Conservation (phyloP, 2,113 vertebrate species). For the Ondatra zibethicus region DNA sequence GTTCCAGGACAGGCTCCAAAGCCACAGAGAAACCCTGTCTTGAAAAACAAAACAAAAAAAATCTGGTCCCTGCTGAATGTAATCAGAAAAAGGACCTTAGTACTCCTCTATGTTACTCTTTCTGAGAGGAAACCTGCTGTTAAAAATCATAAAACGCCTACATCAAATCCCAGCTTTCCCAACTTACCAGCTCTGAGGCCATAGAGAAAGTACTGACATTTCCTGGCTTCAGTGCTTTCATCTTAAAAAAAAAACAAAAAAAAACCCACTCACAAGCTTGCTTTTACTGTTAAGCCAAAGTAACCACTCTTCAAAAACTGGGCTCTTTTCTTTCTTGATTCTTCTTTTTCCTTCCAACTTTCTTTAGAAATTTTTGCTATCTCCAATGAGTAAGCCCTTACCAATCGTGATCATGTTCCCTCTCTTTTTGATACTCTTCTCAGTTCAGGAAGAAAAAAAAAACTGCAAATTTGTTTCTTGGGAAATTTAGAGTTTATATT, state of each 20-base stretch:
- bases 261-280: not conserved
- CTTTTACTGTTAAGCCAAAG: slow-evolving; percentile 19
- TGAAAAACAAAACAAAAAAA: no score
- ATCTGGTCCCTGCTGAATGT: slow-evolving; percentile 2
- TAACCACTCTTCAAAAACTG: slow-evolving; percentile 2
- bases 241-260: slow-evolving; percentile 38
- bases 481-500: not conserved
- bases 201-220: slow-evolving; percentile 44
- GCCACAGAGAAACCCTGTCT: no score
- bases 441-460: slow-evolving; percentile 38
- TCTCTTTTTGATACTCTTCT: not conserved
- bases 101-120: slow-evolving; percentile 9
- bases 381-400: not conserved
- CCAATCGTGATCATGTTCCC: slow-evolving; percentile 18
- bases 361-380: not conserved
- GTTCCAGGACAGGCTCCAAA: no score
- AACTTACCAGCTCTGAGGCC: slow-evolving; percentile 30
- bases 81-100: slow-evolving; percentile 13
- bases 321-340: not conserved
- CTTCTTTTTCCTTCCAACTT: not conserved
- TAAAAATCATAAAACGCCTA: not conserved
- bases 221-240: slow-evolving; percentile 34
- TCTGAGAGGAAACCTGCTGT: slow-evolving; percentile 32
- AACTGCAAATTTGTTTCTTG: slow-evolving; percentile 50
- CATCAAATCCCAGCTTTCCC: slow-evolving; percentile 13